Percentiles rank a stretch among this genome's conserved stretches.
phyloP scores from a whole-genome alignment of 2,797 vertebrate species.

The Margarornis squamiger region DNA sequence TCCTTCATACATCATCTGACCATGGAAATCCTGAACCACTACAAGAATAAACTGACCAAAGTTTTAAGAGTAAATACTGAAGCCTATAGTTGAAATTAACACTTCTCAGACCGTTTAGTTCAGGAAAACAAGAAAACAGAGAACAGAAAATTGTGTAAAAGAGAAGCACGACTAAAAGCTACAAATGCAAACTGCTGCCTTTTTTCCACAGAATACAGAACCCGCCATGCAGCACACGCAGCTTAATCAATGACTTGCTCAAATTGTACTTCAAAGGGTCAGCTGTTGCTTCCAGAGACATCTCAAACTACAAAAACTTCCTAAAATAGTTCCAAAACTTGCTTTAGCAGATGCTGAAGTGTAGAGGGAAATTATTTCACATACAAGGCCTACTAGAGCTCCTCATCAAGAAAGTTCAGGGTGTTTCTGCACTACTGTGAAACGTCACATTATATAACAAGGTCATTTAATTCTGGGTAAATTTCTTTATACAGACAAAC shows the following conservation, averaged over 20 bases:
- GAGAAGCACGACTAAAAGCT: background rate
- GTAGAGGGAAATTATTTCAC: background rate
- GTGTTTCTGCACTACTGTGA: background rate
- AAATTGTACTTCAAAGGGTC: background rate
- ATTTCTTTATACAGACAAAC: background rate
- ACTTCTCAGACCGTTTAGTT: background rate
- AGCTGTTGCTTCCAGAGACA: background rate
- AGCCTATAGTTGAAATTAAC: background rate
- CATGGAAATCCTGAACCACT: background rate
- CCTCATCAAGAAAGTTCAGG: background rate
- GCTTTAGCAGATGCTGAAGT: background rate
- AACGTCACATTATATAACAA: background rate
- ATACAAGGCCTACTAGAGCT: rapidly evolving
- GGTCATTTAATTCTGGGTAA: background rate
- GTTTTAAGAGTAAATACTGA: background rate
- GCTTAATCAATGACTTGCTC: background rate
- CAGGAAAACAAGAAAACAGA: background rate
- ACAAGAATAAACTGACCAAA: background rate
- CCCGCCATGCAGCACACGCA: rapidly evolving
- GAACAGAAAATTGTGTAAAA: background rate
- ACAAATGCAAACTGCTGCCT: background rate
- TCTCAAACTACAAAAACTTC: background rate
- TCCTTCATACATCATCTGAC: background rate
- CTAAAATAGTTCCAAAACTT: background rate
- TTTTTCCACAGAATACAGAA: background rate